Base-by-base conservation (phyloP, 2,888 invertebrate genomes). In the Pseudolycoriella hygida region DNA sequence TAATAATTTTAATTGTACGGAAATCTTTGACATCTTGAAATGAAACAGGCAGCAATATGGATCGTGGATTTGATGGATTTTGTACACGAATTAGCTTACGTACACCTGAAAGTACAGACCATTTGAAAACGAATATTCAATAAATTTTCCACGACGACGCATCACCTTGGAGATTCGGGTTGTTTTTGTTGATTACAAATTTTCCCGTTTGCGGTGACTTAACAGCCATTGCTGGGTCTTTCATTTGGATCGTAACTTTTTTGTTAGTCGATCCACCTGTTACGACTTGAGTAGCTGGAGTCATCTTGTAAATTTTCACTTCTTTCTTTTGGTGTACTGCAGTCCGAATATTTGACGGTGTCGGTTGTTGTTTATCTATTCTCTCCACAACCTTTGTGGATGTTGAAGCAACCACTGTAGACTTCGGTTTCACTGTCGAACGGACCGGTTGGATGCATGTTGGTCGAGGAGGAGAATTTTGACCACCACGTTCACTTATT, bases 1-100 rank as follows among this genome's bases (percentile, higher is more conserved):
- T 80, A 44, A 82, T 74, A 46, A 83, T 79, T 64, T 82, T 79
- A 46, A 80, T 76, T 1, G 77, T 75, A 52, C 75, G 76, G 46
- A 82, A 69, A 57, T 78, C 78, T 60, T 80, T 78, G 64, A 80
- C 76, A 48, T 76, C 75, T 53, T 76, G 76, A 42, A 76, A 63
- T 31, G 75, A 78, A 5, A 82, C 75, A 1, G 83, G 83, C 17
- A 84, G 66, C 14, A 83, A 65, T 48, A 84, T 76, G 1, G 81
- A 80, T 14, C 80, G 66, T 3, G 75, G 70, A 55, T 72, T 71
- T 3, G 69, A 69, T 2, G 14, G 38, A 46, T 53, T 55, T 46
- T 54, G 54, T 6, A 53, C 51, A 14, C 52, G 54, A 37, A 54
- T 51, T 15, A 54, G 42, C 49, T 55, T 54, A 43, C 42, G 46